Evolutionary conservation across 2,888 invertebrate species (phyloP), one percentile per base, ranked within the genome.

Genomic region (Malachius bipustulatus): DNA sequence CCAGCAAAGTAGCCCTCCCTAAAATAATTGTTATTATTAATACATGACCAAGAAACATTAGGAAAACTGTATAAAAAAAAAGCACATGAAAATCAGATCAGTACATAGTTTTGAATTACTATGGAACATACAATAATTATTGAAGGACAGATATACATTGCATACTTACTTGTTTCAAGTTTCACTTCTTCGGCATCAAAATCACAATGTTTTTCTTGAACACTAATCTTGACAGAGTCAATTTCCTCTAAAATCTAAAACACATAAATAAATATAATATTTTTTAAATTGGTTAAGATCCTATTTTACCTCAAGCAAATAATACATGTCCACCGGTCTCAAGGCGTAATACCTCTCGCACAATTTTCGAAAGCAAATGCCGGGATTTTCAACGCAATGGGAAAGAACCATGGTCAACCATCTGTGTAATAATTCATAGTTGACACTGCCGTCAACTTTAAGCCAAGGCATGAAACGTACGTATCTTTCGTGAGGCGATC

Each of bases 381-480:
- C 77, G 0, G 77, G 77, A 44, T 70, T 64, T 12, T 70, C 62
- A 50, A 80, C 63, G 38, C 80, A 70, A 47, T 77, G 70, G 3
- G 74, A 67, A 36, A 83, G 57, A 37, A 84, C 56, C 4, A 74
- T 68, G 30, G 75, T 72, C 37, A 83, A 49, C 72, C 82, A 75
- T 35, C 74, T 70, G 48, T 77, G 75, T 16, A 85, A 62, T 2
- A 77, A 70, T 12, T 73, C 64, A 8, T 73, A 64, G 59, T 84
- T 82, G 6, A 85, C 51, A 0, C 69, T 65, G 2, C 83, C 84
- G 57, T 84, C 77, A 1, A 83, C 69, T 40, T 76, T 69, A 36
- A 78, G 71, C 87, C 85, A 87, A 0, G 83, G 82, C 37, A 71
- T 65, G 31, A 73, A 33, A 43, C 49, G 49, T 11, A 55, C 38